Evolutionary conservation across 37 sponge, comb jelly and placozoan species (phyloP).

Genomic region (Dysidea cf. avara): DNA sequence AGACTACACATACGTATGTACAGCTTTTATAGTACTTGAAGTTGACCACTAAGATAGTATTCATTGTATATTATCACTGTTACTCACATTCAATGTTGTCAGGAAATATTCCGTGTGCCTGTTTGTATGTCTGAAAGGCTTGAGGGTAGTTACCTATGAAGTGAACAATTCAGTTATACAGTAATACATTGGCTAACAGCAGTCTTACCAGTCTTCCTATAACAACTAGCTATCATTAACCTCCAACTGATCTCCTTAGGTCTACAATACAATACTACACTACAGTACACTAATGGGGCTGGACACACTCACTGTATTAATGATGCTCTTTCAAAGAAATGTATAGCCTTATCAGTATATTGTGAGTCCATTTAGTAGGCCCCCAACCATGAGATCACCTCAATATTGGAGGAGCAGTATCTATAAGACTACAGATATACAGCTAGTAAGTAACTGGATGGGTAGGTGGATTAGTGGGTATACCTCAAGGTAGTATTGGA

Average conservation of each 20-base stretch:
- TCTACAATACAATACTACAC: slow-evolving; percentile 12
- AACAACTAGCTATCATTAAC: slow-evolving; percentile 94
- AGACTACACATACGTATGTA: too few relatives aligned
- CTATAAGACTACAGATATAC: slow-evolving; percentile 63
- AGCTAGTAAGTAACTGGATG: neutral
- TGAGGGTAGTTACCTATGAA: slow-evolving; percentile 88
- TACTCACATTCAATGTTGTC: slow-evolving; percentile 89
- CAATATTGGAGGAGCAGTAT: slow-evolving; percentile 93
- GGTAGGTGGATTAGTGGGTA: neutral
- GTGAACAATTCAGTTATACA: neutral
- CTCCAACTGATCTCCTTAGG: slow-evolving; percentile 94
- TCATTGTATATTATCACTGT: too few relatives aligned
- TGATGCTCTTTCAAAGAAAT: slow-evolving; percentile 89
- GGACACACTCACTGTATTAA: slow-evolving; percentile 69
- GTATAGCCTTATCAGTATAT: slow-evolving; percentile 89
- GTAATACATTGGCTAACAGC: neutral
- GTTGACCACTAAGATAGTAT: too few relatives aligned
- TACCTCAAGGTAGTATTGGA: slow-evolving; percentile 89
- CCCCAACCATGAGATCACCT: slow-evolving; percentile 94
- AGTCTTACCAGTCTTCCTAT: slow-evolving; percentile 72
- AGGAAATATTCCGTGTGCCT: slow-evolving; percentile 83
- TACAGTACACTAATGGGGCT: neutral
- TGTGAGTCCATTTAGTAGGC: slow-evolving; percentile 95
- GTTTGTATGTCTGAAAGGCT: slow-evolving; percentile 85
- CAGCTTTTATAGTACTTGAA: too few relatives aligned